Percentiles rank a stretch among this genome's conserved stretches.
These are phyloP conservation scores for Pseudobourletiella spinata DNA, from an alignment of 1,140 invertebrate genomes.

Conservation along the genomic window DNA sequence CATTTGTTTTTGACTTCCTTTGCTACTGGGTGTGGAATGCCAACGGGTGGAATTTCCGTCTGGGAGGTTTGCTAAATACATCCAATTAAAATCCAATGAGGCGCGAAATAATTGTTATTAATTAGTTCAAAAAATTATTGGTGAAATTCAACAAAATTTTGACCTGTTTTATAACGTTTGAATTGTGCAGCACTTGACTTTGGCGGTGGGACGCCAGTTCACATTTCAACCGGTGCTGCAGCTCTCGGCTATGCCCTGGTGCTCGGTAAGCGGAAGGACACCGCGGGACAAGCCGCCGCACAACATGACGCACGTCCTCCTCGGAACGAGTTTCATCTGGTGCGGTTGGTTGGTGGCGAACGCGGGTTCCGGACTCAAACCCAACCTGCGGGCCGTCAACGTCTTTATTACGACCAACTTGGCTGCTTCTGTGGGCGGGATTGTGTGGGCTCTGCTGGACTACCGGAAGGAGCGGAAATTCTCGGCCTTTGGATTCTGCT, in stretches of 20 bases:
- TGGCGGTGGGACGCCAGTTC: slow-evolving; percentile 29
- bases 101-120: no score
- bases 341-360: slow-evolving; percentile 8
- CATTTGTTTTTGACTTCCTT: slow-evolving; percentile 18
- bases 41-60: slow-evolving; percentile 16
- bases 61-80: slow-evolving; percentile 3
- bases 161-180: no score
- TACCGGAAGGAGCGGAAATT: slow-evolving; percentile 18
- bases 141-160: no score
- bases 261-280: slow-evolving; percentile 25
- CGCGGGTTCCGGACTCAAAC: slow-evolving; percentile 23
- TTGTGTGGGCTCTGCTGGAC: slow-evolving; percentile 28
- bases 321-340: slow-evolving; percentile 32
- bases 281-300: slow-evolving; percentile 27
- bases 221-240: slow-evolving; percentile 29
- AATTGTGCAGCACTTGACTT: slow-evolving; percentile 5
- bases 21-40: slow-evolving; percentile 18
- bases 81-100: neutral
- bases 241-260: slow-evolving; percentile 28
- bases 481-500: slow-evolving; percentile 31
- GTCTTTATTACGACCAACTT: slow-evolving; percentile 31
- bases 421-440: slow-evolving; percentile 25
- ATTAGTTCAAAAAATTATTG: no score
- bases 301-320: slow-evolving; percentile 31
- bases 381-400: slow-evolving; percentile 24